Conservation (phyloP, 2,113 vertebrate genomes). For the Crotalus horridus region DNA sequence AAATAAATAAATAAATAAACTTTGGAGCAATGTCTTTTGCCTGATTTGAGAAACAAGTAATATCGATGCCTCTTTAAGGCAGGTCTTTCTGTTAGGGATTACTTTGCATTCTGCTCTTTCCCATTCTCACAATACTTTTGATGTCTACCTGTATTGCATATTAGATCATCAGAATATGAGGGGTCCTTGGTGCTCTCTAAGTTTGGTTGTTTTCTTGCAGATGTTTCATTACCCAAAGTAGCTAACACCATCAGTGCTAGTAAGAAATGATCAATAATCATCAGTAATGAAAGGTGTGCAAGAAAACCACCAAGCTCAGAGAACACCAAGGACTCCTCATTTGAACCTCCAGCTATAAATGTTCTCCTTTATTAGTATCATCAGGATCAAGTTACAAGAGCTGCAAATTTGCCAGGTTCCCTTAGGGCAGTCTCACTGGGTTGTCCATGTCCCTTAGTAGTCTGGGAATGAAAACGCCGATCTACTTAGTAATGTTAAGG, state of each 20-base stretch:
- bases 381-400: not conserved
- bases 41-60: slow-evolving; percentile 40
- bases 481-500: not conserved
- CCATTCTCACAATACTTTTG: not conserved
- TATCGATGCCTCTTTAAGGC: slow-evolving; percentile 38
- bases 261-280: not conserved
- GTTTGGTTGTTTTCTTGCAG: not conserved
- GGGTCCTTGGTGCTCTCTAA: not conserved
- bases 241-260: not conserved
- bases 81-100: not conserved
- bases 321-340: not conserved
- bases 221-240: not conserved
- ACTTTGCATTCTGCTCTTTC: not conserved
- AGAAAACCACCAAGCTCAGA: not conserved
- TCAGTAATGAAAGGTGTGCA: not conserved
- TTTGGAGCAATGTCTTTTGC: slow-evolving; percentile 39
- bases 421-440: not conserved
- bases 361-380: not conserved
- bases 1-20: not conserved
- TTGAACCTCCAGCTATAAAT: not conserved
- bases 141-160: not conserved
- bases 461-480: not conserved
- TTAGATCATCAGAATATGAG: not conserved
- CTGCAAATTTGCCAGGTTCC: not conserved
- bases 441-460: not conserved